These are phyloP conservation scores for Cirrhinus mrigala DNA, from an alignment of 2,797 vertebrate species.

Conservation along the genomic window DNA sequence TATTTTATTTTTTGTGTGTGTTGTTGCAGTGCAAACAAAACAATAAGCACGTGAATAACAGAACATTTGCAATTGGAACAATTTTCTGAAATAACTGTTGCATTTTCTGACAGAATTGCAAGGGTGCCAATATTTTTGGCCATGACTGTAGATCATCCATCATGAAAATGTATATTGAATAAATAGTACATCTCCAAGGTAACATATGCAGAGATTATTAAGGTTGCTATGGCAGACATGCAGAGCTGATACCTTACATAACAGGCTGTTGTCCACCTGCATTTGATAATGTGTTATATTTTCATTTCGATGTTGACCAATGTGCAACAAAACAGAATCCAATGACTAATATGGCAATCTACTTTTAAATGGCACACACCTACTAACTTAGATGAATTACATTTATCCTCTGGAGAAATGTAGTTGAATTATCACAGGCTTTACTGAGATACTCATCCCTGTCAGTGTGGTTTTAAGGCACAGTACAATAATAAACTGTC, in stretches of 20 bases:
- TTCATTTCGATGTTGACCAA: background rate
- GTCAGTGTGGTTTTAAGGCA: conserved; percentile 1
- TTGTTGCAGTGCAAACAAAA: no score
- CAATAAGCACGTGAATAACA: no score
- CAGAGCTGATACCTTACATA: background rate
- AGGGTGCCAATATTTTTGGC: no score
- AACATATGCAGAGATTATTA: background rate
- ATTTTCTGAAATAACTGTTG: no score
- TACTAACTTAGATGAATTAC: background rate
- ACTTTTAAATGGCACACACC: background rate
- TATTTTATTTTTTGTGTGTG: no score
- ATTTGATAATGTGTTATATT: background rate
- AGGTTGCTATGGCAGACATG: background rate
- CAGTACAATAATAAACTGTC: background rate
- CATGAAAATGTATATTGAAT: background rate
- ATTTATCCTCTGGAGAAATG: background rate
- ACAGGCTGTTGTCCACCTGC: background rate
- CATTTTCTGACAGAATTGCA: no score
- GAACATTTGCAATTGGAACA: no score
- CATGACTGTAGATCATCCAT: no score
- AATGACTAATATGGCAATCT: background rate
- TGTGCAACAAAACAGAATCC: background rate
- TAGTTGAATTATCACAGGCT: background rate
- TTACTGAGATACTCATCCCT: background rate
- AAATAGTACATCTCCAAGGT: background rate